These are phyloP conservation scores for Drosophila murphyi DNA, from an alignment of 1,140 invertebrate genomes.

Conservation along the genomic window DNA sequence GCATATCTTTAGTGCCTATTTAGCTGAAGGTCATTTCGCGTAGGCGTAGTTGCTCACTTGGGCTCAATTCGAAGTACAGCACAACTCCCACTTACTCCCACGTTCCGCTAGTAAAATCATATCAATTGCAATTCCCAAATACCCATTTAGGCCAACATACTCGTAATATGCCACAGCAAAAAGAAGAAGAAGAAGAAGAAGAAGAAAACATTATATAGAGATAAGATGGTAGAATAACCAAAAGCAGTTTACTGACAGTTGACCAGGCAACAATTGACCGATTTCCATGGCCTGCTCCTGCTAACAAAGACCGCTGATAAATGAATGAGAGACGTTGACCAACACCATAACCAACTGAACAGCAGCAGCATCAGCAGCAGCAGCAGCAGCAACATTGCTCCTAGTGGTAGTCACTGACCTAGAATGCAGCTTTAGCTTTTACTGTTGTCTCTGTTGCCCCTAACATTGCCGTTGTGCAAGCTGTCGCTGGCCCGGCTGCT, in stretches of 20 bases:
- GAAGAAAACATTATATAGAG: too few relatives aligned
- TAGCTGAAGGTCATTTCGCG: conserved; percentile 36
- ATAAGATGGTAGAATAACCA: conserved; percentile 6
- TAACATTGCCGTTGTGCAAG: conserved; percentile 42
- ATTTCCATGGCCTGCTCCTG: conserved; percentile 58
- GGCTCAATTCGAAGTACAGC: conserved; percentile 7
- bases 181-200: conserved; percentile 8
- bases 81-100: not conserved
- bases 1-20: not conserved
- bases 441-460: conserved; percentile 26
- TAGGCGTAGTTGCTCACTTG: not conserved
- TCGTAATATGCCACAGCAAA: conserved; percentile 58
- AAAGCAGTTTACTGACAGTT: conserved; percentile 58
- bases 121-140: conserved; percentile 53
- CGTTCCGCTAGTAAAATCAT: not conserved
- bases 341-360: conserved; percentile 63
- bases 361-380: conserved; percentile 21
- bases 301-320: conserved; percentile 53
- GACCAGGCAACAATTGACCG: conserved; percentile 77
- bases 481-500: conserved; percentile 51
- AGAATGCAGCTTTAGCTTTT: conserved; percentile 67
- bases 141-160: conserved; percentile 72
- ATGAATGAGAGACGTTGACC: conserved; percentile 78
- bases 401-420: conserved; percentile 76
- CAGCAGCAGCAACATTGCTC: conserved; percentile 40